phyloP scores from a whole-genome alignment of 2,797 vertebrate species.

The Vipera ursinii region DNA sequence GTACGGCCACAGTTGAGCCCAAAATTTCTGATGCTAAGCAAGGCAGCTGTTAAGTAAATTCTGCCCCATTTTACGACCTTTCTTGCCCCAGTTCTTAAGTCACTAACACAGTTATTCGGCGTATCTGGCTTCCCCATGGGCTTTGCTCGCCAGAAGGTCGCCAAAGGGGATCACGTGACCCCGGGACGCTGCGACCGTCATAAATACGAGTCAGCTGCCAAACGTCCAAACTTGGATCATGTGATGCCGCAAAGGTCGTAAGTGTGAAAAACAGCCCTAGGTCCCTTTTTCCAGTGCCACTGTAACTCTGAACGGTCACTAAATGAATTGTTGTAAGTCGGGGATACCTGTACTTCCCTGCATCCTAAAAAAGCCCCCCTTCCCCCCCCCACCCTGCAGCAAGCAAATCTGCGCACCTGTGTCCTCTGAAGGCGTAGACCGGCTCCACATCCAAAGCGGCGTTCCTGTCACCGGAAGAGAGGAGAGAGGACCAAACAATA shows the following conservation, averaged over 20 bases:
- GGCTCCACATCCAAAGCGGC: conserved; percentile 88
- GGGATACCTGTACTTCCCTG: background rate
- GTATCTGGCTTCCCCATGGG: background rate
- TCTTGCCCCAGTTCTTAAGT: background rate
- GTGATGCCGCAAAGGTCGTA: background rate
- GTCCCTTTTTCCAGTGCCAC: background rate
- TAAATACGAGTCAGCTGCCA: background rate
- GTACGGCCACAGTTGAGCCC: no score
- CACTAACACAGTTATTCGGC: background rate
- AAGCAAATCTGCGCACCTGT: conserved; percentile 71
- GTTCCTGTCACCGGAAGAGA: conserved; percentile 70
- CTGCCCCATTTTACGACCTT: background rate
- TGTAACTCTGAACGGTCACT: background rate
- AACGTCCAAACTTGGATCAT: background rate
- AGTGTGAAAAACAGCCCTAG: background rate
- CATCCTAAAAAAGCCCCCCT: background rate
- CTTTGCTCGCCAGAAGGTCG: background rate
- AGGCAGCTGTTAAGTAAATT: no score
- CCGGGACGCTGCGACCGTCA: background rate
- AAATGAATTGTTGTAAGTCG: background rate
- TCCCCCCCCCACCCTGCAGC: rapidly evolving
- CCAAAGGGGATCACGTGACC: background rate
- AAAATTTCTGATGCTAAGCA: no score
- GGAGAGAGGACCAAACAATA: background rate
- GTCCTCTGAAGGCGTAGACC: conserved; percentile 88